Evolutionary conservation across 2,797 vertebrate species (phyloP), one percentile per base, ranked within the genome.

Genomic region (Poecilia velifera): DNA sequence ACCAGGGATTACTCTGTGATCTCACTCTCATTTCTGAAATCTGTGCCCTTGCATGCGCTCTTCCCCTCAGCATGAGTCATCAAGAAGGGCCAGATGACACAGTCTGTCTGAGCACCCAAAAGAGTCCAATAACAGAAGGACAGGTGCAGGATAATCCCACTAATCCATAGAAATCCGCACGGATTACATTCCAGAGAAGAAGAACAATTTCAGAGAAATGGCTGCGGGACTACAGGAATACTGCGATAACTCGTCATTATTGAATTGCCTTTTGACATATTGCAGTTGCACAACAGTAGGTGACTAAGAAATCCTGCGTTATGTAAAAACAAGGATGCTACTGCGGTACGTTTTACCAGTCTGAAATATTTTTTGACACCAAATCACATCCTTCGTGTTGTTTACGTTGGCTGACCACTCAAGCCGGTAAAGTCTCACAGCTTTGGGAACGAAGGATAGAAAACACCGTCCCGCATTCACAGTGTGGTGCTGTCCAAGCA

Each of bases 91-190:
- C 86, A 72, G 83, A 77, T 89, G 83, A 89, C 41, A 64, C 46
- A 53, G 72, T 34, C 57, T 49, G 79, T 79, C 80, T 80, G 51
- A 89, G 82, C 79, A 77, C 73, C 83, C 55, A 28, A 80, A 91
- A 81, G 89, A 88, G 76, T 89, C 86, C 84, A 90, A 89, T 92
- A 92, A 92, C 86, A 74, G 87, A 72, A 78, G 57, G 77, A 91
- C 93, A 94, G 93, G 92, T 94, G 92, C 90, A 78, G 76, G 76
- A 75, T 89, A 91, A 94, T 92, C 79, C 84, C 18, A 47, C 47
- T 91, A 90, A 95, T 91, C 88, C 89, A 73, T 28, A 78, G 79
- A 89, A 92, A 91, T 92, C 84, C 74, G 84, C 82, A 82, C 72
- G 84, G 85, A 94, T 93, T 90, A 88, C 78, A 74, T 82, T 13